phyloP scores from a whole-genome alignment of 2,113 vertebrate genomes.

The Onychorhynchus coronatus region DNA sequence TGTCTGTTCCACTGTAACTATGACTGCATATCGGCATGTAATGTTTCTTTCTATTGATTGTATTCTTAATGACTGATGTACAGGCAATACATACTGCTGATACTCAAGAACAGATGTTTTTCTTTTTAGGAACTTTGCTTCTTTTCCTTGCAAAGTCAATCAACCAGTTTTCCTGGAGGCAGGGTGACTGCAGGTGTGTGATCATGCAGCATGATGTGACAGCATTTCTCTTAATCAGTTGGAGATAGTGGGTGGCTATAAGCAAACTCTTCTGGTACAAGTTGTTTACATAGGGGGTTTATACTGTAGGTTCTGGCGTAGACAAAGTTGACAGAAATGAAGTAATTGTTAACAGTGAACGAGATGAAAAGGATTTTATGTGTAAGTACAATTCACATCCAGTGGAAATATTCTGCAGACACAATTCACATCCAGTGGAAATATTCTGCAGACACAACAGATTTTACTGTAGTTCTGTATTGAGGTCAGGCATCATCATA shows the following conservation, averaged over 20 bases:
- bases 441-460: not conserved
- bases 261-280: not conserved
- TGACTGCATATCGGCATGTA: not conserved
- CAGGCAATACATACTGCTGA: not conserved
- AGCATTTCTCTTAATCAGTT: not conserved
- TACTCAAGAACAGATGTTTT: not conserved
- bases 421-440: not conserved
- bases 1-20: not conserved
- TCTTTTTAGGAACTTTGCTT: not conserved
- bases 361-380: not conserved
- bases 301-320: not conserved
- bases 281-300: not conserved
- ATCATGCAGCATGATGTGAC: not conserved
- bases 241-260: not conserved
- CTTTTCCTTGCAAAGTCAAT: not conserved
- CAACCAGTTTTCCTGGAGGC: not conserved
- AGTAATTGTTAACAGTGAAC: not conserved
- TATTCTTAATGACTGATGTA: not conserved
- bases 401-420: not conserved
- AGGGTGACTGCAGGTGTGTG: not conserved
- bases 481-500: not conserved
- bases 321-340: not conserved
- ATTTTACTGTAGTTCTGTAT: not conserved
- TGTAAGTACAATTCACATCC: not conserved
- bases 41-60: not conserved